Evolutionary conservation across 1,140 invertebrate species (phyloP).

Genomic region (Platyscapa corneri): DNA sequence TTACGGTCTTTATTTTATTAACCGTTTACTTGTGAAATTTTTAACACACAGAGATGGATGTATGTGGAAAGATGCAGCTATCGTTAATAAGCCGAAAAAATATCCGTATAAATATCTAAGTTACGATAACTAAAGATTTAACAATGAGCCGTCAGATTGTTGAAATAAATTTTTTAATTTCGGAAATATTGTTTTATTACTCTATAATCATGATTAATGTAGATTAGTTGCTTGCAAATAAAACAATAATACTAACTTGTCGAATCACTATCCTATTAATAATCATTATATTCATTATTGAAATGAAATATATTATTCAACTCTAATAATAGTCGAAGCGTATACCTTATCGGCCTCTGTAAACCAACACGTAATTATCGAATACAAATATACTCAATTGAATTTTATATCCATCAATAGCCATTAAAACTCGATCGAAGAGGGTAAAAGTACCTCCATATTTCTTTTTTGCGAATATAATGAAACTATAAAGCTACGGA

Average conservation of each 20-base stretch:
- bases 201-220: not conserved
- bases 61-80: not conserved
- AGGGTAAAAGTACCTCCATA: not conserved
- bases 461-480: too few species aligned
- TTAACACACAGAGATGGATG: too few species aligned
- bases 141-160: not conserved
- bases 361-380: not conserved
- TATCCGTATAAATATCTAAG: not conserved
- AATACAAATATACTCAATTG: not conserved
- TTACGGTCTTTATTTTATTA: not conserved
- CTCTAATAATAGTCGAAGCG: not conserved
- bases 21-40: too few species aligned
- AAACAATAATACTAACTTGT: too few species aligned
- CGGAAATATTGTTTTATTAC: not conserved
- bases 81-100: not conserved
- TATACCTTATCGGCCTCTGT: not conserved
- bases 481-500: too few species aligned
- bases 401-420: not conserved
- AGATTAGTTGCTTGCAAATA: not conserved
- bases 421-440: not conserved
- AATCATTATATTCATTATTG: too few species aligned
- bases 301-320: not conserved
- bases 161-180: too few species aligned
- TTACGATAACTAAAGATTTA: not conserved
- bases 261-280: too few species aligned